Conservation (phyloP, 2,797 vertebrate species). For the Smutsia temminckii region DNA sequence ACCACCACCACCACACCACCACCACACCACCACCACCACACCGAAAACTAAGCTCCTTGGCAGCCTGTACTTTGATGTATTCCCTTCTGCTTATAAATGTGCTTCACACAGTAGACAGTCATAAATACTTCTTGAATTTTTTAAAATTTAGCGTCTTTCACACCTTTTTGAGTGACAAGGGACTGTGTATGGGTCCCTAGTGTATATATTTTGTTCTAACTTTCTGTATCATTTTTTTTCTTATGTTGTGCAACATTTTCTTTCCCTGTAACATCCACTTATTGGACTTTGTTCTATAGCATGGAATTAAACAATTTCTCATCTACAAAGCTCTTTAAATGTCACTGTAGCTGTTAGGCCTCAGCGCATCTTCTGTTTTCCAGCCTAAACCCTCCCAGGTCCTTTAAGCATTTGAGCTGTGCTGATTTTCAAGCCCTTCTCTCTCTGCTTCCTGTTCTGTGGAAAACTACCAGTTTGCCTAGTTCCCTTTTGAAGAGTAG, state of each 20-base stretch:
- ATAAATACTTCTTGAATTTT: not conserved
- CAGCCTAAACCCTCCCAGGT: not conserved
- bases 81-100: not conserved
- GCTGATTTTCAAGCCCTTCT: not conserved
- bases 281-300: not conserved
- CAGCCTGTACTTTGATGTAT: not conserved
- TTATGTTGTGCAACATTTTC: not conserved
- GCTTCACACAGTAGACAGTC: not conserved
- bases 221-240: not conserved
- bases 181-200: not conserved
- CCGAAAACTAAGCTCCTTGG: not conserved
- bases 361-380: not conserved
- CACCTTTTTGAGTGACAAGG: not conserved
- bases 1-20: too few relatives aligned
- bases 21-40: too few relatives aligned
- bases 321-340: not conserved
- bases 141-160: not conserved
- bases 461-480: not conserved
- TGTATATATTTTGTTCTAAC: not conserved
- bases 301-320: not conserved
- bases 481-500: not conserved
- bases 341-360: not conserved
- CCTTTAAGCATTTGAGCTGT: not conserved
- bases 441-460: not conserved
- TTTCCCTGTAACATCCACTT: not conserved